Evolutionary conservation across 2,797 vertebrate genomes (phyloP).

Genomic region (Clarias laeviceps): DNA sequence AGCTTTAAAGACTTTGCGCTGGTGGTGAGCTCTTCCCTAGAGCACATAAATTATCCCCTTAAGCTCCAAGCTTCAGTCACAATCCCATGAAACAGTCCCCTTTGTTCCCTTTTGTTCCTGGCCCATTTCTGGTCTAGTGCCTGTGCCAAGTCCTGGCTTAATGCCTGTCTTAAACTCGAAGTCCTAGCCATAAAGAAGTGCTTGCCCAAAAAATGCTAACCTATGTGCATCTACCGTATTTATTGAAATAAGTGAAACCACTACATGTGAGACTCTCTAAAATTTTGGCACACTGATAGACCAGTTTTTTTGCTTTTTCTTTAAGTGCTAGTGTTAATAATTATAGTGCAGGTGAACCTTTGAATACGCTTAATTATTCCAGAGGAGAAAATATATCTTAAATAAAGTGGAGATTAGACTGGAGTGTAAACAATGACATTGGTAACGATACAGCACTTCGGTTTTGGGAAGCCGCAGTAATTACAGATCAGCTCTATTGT

Average conservation of each 20-base stretch:
- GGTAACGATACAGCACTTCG: conserved; percentile 20
- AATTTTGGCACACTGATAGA: not conserved
- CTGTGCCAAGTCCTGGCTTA: no score
- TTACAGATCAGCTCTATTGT: conserved; percentile 40
- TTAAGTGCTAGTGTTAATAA: conserved; percentile 17
- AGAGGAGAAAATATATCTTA: not conserved
- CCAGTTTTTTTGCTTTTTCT: not conserved
- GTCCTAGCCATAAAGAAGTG: no score
- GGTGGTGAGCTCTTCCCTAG: no score
- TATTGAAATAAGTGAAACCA: not conserved
- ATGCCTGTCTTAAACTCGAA: no score
- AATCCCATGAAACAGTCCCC: no score
- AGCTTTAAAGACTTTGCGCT: no score
- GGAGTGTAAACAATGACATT: conserved; percentile 29
- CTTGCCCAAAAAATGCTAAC: not conserved
- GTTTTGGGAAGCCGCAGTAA: conserved; percentile 17
- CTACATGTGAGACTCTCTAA: not conserved
- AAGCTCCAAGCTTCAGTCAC: no score
- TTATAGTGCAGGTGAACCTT: conserved; percentile 17
- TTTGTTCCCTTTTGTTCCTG: no score
- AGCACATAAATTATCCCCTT: no score
- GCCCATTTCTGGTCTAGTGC: no score
- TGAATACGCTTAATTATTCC: conserved; percentile 1
- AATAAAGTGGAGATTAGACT: conserved; percentile 30
- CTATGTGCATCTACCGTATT: not conserved